Conservation (phyloP, 2,888 invertebrate genomes). For the Smittia aterrima region DNA sequence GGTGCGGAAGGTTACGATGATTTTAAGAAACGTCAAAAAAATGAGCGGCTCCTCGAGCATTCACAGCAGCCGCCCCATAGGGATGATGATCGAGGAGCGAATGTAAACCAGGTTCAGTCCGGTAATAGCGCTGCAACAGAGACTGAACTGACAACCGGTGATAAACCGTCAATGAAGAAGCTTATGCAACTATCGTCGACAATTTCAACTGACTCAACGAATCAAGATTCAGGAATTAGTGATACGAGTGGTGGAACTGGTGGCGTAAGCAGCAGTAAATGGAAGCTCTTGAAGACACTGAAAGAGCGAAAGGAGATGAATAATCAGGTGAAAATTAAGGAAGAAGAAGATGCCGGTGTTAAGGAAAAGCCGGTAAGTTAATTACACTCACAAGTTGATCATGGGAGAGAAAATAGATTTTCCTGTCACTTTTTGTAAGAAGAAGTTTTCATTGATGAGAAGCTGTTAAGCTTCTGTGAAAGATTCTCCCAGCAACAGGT, state of each 20-base stretch:
- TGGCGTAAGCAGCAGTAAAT: conserved; percentile 79
- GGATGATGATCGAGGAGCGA: conserved; percentile 38
- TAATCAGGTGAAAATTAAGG: conserved; percentile 66
- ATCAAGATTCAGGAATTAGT: conserved; percentile 53
- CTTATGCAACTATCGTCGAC: conserved; percentile 35
- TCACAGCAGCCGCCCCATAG: conserved; percentile 49
- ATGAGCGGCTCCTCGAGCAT: conserved; percentile 47
- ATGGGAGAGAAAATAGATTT: background rate
- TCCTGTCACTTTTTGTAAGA: background rate
- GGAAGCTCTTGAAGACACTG: conserved; percentile 85
- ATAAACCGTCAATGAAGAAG: background rate
- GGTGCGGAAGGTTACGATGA: conserved; percentile 38
- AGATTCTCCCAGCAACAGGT: conserved; percentile 1
- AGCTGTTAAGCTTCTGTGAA: background rate
- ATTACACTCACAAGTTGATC: background rate
- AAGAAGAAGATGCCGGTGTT: conserved; percentile 58
- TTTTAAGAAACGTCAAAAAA: conserved; percentile 42
- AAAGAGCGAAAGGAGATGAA: conserved; percentile 84
- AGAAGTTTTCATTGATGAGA: background rate
- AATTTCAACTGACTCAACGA: conserved; percentile 44
- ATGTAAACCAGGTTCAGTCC: conserved; percentile 11
- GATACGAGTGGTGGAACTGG: conserved; percentile 47
- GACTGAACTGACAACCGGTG: conserved; percentile 40
- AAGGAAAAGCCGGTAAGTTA: conserved; percentile 65
- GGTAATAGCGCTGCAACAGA: conserved; percentile 47